phyloP scores from a whole-genome alignment of 2,797 vertebrate genomes.

The Pygocentrus nattereri region DNA sequence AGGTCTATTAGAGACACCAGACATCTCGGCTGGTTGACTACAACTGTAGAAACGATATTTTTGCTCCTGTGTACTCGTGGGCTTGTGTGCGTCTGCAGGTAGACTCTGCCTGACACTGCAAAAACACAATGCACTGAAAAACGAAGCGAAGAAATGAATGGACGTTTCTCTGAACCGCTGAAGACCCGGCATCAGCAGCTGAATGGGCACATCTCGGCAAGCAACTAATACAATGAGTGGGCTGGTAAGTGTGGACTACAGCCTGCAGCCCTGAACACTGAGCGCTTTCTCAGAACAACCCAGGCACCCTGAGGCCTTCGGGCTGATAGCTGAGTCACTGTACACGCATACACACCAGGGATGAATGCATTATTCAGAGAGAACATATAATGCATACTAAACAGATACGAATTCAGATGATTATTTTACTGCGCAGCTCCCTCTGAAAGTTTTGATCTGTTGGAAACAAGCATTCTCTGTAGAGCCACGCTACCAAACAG shows the following conservation, averaged over 20 bases:
- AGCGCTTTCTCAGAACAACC: background rate
- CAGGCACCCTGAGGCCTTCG: background rate
- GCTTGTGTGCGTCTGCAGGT: too few species aligned
- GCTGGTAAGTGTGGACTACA: background rate
- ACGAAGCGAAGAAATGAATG: background rate
- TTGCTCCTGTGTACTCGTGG: too few species aligned
- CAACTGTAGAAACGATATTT: too few species aligned
- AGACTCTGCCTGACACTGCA: too few species aligned
- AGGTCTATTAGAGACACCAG: too few species aligned
- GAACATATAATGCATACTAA: background rate
- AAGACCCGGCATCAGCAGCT: background rate
- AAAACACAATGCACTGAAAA: background rate
- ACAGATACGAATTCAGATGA: background rate
- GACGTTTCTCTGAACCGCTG: background rate
- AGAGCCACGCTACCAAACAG: too few species aligned
- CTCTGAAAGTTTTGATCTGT: background rate
- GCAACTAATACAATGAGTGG: conserved; percentile 1
- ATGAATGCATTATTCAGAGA: background rate
- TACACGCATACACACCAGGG: background rate
- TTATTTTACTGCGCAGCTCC: background rate
- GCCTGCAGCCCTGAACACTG: background rate
- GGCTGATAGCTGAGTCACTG: conserved; percentile 5
- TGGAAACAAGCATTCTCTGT: background rate
- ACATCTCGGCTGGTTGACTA: too few species aligned
- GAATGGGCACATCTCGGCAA: conserved; percentile 2